These are phyloP conservation scores for Marcusenius ussheri DNA, from an alignment of 2,113 vertebrate genomes.

Conservation along the genomic window DNA sequence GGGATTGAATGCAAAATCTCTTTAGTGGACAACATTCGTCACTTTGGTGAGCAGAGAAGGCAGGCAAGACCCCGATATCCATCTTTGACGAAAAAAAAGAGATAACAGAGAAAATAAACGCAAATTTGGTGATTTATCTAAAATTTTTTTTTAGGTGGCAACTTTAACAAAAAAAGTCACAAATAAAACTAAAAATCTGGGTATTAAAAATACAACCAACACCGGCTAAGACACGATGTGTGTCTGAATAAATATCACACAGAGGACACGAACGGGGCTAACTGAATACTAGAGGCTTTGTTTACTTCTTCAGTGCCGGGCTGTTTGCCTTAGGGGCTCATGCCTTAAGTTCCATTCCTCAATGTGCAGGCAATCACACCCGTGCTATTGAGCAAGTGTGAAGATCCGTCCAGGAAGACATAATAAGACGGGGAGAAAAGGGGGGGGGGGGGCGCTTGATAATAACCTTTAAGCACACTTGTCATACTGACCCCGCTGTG, in stretches of 20 bases:
- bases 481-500: slow-evolving; percentile 7
- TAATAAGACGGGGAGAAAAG: neutral
- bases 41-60: slow-evolving; percentile 69
- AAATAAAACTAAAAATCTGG: neutral
- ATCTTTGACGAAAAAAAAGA: neutral
- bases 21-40: neutral
- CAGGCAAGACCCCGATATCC: neutral
- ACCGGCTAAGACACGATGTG: neutral
- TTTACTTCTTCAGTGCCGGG: neutral
- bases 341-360: slow-evolving; percentile 3
- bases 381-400: slow-evolving; percentile 3
- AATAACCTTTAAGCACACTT: neutral
- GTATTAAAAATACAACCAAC: neutral
- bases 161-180: neutral
- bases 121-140: slow-evolving; percentile 13
- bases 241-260: neutral
- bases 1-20: slow-evolving; percentile 53
- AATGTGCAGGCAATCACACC: neutral
- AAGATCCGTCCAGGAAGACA: neutral
- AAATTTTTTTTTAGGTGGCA: neutral
- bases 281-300: neutral
- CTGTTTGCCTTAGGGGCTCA: neutral
- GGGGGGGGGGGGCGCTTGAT: neutral
- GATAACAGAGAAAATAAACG: neutral
- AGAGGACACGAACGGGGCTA: neutral